Evolutionary conservation across 2,797 vertebrate genomes (phyloP).

Genomic region (Crax fasciolata): DNA sequence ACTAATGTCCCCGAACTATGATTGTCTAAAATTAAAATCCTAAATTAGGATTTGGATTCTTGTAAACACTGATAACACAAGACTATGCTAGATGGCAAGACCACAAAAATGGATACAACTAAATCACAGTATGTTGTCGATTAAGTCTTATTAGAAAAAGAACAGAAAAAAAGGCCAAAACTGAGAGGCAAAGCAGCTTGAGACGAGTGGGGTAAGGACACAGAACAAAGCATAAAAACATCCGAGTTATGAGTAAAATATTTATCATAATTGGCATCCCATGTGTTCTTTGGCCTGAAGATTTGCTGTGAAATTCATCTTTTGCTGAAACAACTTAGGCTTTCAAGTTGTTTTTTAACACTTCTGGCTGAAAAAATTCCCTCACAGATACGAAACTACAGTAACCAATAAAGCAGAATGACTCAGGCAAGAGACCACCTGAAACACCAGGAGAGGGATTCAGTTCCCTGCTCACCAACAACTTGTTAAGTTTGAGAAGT

Average conservation of each 20-base stretch:
- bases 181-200: neutral
- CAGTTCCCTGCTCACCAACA: neutral
- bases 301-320: neutral
- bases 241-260: neutral
- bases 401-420: neutral
- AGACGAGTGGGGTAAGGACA: neutral
- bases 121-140: neutral
- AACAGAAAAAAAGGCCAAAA: neutral
- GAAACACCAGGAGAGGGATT: neutral
- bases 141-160: neutral
- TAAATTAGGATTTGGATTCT: neutral
- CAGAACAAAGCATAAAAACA: neutral
- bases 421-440: neutral
- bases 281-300: neutral
- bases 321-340: neutral
- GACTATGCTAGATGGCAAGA: neutral
- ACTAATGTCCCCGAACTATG: neutral
- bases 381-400: neutral
- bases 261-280: rapidly evolving
- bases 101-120: neutral
- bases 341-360: neutral
- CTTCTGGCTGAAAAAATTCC: neutral
- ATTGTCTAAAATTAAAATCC: neutral
- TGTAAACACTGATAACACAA: neutral
- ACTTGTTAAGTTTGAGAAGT: neutral